Conservation (phyloP, 2,797 vertebrate species). For the Coluber constrictor region DNA sequence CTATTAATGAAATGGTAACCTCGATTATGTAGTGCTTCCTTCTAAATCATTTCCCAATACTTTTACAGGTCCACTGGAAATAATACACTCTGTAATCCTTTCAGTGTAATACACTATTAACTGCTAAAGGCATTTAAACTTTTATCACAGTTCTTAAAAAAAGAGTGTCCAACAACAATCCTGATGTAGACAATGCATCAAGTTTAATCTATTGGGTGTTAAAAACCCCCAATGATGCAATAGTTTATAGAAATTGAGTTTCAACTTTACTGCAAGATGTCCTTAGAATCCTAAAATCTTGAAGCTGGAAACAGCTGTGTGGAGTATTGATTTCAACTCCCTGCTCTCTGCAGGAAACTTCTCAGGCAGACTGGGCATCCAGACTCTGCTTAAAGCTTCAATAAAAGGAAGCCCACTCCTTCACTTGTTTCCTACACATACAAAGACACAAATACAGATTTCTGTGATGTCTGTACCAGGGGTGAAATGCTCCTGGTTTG, state of each 20-base stretch:
- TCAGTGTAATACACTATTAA: not conserved
- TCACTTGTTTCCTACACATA: not conserved
- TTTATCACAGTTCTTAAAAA: not conserved
- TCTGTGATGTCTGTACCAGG: too few relatives aligned
- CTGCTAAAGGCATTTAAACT: not conserved
- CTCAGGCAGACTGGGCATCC: not conserved
- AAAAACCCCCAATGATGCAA: not conserved
- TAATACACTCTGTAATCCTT: not conserved
- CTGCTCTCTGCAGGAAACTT: not conserved
- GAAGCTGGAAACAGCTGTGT: not conserved
- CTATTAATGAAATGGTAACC: not conserved
- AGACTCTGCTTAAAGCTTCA: not conserved
- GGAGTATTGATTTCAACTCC: not conserved
- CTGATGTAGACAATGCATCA: not conserved
- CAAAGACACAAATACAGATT: not conserved
- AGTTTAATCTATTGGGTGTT: not conserved
- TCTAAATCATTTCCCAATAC: not conserved
- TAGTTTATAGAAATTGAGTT: not conserved
- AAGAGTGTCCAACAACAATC: not conserved
- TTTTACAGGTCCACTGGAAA: not conserved
- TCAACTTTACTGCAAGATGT: not conserved
- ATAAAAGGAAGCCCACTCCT: not conserved
- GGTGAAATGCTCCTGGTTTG: too few relatives aligned
- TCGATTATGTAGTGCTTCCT: not conserved
- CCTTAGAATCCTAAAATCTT: not conserved